Base-by-base conservation (phyloP, 2,888 invertebrate species). In the Ophraella communa region DNA sequence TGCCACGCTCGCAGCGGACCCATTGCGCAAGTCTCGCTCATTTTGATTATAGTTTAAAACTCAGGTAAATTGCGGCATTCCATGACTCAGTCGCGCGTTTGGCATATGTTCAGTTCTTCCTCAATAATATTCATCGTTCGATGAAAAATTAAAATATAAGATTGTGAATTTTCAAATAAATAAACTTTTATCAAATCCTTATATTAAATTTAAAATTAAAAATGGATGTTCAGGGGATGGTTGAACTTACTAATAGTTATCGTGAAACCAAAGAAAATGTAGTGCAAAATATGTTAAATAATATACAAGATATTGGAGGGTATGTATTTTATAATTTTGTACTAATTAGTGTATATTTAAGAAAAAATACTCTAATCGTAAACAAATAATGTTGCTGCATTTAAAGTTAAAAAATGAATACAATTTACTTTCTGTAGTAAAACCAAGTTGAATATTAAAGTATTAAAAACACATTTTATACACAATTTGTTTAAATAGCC, bases 51-150 rank as follows among this genome's bases (percentile, higher is more conserved):
- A 66, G 68, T 73, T 75, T 75, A 77, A 77, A 72, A 72, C 73
- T 65, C 78, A 79, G 78, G 79, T 78, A 77, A 79, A 63, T 75
- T 73, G 72, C 74, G 76, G 74, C 72, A 76, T 75, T 73, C 74
- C 74, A 74, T 78, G 77, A 79, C 73, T 79, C 78, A 76, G 75
- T 73, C 62, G 61, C 63, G 62, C 66, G 69, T 69, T 70, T 70
- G 67, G 71, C 71, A 72, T 63, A 66, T 52, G 62, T 65, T 42
- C n/a, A 52, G 52, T 23, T 60, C 23, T 53, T n/a, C n/a, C n/a
- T 14, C 21, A n/a, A 54, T 39, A 54, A 21, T 11, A 11, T 47
- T 7, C 3, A 58, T 65, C 68, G 68, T 73, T 71, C 71, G 66
- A 69, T 67, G 51, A 65, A 65, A 60, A 18, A 1, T 18, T 21